Evolutionary conservation across 1,140 invertebrate species (phyloP).

Genomic region (Octopus sinensis): DNA sequence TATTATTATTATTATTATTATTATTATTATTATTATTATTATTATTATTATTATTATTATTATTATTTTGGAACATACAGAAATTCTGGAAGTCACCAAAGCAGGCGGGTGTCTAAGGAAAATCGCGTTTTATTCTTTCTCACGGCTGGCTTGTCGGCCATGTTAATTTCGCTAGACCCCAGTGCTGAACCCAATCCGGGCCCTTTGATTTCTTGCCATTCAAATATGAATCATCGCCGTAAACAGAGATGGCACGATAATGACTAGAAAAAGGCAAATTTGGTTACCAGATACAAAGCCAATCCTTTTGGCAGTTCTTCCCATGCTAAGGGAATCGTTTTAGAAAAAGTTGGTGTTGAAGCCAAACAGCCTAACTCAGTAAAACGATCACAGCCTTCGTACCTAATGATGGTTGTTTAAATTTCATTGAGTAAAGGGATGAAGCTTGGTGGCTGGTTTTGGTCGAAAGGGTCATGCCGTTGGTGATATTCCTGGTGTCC

Average conservation of each 20-base stretch:
- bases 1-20: too few relatives aligned
- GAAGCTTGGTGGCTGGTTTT: conserved; percentile 95
- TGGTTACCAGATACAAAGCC: conserved; percentile 98
- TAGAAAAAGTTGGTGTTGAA: conserved; percentile 99
- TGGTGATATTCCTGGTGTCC: conserved; percentile 94
- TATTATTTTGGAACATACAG: too few relatives aligned
- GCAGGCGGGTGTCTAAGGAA: too few relatives aligned
- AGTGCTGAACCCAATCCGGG: too few relatives aligned
- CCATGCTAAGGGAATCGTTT: conserved; percentile 98
- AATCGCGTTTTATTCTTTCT: too few relatives aligned
- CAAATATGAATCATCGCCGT: conserved; percentile 89
- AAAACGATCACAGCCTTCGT: conserved; percentile 99
- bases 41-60: too few relatives aligned
- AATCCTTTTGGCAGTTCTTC: conserved; percentile 99
- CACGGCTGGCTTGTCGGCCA: too few relatives aligned
- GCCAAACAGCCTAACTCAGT: conserved; percentile 99
- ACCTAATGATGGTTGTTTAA: conserved; percentile 97
- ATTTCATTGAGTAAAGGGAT: conserved; percentile 99
- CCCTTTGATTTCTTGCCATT: too few relatives aligned
- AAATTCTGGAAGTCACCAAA: too few relatives aligned
- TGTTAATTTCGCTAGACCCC: too few relatives aligned
- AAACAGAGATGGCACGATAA: conserved; percentile 99
- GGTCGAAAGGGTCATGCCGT: conserved; percentile 98
- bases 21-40: too few relatives aligned
- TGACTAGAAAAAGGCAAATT: conserved; percentile 99